A percentile compares a stretch with the other conserved stretches of the same genome.
Conservation (phyloP, 2,888 invertebrate species). For the Lydus trimaculatus region DNA sequence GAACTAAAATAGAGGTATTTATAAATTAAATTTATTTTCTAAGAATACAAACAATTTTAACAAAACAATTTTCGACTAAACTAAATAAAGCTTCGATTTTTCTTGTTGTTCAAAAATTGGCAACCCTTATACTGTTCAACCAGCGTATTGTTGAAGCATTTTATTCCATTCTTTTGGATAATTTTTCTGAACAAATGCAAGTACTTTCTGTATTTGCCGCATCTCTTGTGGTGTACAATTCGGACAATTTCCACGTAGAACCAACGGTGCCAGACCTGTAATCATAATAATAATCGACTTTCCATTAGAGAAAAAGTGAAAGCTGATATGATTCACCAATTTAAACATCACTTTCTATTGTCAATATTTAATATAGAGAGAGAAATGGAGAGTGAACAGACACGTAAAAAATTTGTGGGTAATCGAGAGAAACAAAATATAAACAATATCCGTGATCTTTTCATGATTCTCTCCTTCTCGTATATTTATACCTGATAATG, state of each 20-base stretch:
- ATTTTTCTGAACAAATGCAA: conserved; percentile 76
- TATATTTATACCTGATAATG: background rate
- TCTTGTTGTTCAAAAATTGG: too few relatives aligned
- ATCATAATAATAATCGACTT: background rate
- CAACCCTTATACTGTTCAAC: too few relatives aligned
- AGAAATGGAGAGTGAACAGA: background rate
- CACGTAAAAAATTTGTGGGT: too few relatives aligned
- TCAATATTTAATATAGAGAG: background rate
- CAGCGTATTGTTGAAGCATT: conserved; percentile 74
- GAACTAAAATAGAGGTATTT: too few relatives aligned
- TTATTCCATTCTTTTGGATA: conserved; percentile 81
- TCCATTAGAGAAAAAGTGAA: background rate
- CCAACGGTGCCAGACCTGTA: conserved; percentile 77
- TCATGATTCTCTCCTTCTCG: background rate
- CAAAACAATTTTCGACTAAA: too few relatives aligned
- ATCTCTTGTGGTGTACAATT: conserved; percentile 74
- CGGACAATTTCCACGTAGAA: conserved; percentile 76
- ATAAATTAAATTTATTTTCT: background rate
- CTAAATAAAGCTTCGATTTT: too few relatives aligned
- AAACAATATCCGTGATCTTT: background rate
- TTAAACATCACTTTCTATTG: background rate
- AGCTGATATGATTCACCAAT: background rate
- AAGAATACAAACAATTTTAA: background rate
- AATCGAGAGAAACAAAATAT: background rate
- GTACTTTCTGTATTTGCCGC: conserved; percentile 76